phyloP scores from a whole-genome alignment of 2,888 invertebrate species.

The Drosophila yooni region DNA sequence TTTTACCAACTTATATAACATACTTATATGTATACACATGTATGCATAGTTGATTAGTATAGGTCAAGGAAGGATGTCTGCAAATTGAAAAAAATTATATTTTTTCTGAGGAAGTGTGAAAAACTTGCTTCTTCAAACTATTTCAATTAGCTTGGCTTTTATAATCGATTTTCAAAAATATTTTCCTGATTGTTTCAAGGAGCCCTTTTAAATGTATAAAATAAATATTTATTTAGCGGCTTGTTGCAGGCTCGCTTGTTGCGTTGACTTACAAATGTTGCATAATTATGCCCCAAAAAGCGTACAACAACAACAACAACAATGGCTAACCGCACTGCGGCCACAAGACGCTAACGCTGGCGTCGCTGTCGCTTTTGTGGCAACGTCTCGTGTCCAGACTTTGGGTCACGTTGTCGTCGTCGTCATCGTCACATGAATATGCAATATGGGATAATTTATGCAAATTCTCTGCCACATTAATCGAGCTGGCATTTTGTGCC shows the following conservation, averaged over 20 bases:
- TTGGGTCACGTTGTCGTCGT: conserved; percentile 67
- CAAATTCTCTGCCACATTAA: conserved; percentile 83
- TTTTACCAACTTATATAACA: neutral
- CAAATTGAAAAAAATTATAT: neutral
- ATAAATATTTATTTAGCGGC: conserved; percentile 51
- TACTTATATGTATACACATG: no score
- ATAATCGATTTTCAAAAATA: neutral
- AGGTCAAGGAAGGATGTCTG: neutral
- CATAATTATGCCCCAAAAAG: conserved; percentile 78
- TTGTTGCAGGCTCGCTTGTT: neutral
- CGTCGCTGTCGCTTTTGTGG: conserved; percentile 22
- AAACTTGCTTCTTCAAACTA: neutral
- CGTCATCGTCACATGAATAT: conserved; percentile 82
- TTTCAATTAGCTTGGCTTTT: neutral
- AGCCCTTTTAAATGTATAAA: neutral
- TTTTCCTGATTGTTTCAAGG: neutral
- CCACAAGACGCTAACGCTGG: conserved; percentile 76
- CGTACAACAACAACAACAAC: conserved; percentile 14
- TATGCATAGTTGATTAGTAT: neutral
- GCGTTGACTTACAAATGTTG: conserved; percentile 61
- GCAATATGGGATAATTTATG: conserved; percentile 85
- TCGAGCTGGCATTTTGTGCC: conserved; percentile 68
- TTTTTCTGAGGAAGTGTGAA: neutral
- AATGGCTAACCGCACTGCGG: conserved; percentile 78
- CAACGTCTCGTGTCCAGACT: conserved; percentile 40